Conservation (phyloP, 1,140 invertebrate genomes). For the Trachymyrmex septentrionalis region DNA sequence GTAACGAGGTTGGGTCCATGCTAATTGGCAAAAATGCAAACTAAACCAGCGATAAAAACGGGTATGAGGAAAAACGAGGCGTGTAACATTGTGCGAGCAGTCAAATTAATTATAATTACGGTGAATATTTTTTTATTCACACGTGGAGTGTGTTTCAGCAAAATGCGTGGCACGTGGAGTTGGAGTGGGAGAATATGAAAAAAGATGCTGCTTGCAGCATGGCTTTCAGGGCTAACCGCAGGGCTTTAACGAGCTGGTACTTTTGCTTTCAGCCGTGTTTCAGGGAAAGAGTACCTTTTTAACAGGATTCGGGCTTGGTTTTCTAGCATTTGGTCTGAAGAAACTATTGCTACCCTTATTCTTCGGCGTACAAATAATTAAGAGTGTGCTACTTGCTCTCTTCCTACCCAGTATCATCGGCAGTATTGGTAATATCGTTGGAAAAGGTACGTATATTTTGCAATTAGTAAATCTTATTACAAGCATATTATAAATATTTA, state of each 20-base stretch:
- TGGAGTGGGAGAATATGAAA: conserved; percentile 45
- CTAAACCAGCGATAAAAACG: conserved; percentile 33
- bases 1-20: conserved; percentile 57
- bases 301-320: conserved; percentile 90
- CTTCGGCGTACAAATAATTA: conserved; percentile 92
- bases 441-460: conserved; percentile 89
- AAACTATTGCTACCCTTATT: conserved; percentile 93
- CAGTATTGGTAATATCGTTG: conserved; percentile 92
- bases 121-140: conserved; percentile 39
- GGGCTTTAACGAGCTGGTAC: conserved; percentile 85
- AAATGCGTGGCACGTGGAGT: conserved; percentile 11
- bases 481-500: neutral
- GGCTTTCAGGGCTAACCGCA: conserved; percentile 83
- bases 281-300: conserved; percentile 89
- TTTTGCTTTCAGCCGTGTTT: conserved; percentile 85
- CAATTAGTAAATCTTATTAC: neutral
- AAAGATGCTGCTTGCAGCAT: conserved; percentile 76
- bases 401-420: conserved; percentile 94
- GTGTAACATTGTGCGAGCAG: conserved; percentile 19
- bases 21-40: conserved; percentile 64
- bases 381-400: conserved; percentile 92
- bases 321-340: conserved; percentile 92
- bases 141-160: conserved; percentile 65
- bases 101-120: conserved; percentile 24
- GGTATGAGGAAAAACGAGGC: conserved; percentile 25